Evolutionary conservation across 1,140 invertebrate species (phyloP).

Genomic region (Nebria ingens): DNA sequence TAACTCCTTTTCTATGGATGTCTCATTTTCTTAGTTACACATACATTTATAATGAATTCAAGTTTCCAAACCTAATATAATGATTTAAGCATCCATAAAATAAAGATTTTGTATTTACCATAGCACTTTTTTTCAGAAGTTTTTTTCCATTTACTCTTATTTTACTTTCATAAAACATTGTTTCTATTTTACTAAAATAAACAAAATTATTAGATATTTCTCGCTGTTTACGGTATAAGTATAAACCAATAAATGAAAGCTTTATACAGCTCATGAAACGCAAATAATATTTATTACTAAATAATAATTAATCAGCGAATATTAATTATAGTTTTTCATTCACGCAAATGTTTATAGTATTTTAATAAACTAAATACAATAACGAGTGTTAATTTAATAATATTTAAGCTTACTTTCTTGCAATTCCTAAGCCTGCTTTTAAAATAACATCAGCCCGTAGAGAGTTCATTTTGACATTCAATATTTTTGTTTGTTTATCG

Average conservation of each 20-base stretch:
- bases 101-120: conserved; percentile 29
- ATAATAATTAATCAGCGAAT: too few relatives aligned
- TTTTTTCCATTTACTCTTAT: conserved; percentile 56
- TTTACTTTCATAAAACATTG: conserved; percentile 53
- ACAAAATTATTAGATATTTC: too few relatives aligned
- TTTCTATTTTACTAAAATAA: conserved; percentile 52
- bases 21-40: too few relatives aligned
- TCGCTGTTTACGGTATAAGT: too few relatives aligned
- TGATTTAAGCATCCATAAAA: too few relatives aligned
- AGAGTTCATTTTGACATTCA: conserved; percentile 47
- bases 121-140: conserved; percentile 49
- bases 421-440: conserved; percentile 52
- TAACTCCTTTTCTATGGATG: too few relatives aligned
- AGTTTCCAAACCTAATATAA: too few relatives aligned
- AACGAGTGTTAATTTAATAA: conserved; percentile 29
- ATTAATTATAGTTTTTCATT: conserved; percentile 14
- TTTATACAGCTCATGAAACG: too few relatives aligned
- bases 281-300: too few relatives aligned
- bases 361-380: conserved; percentile 2
- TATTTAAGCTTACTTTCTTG: conserved; percentile 40
- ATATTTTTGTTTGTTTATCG: conserved; percentile 42
- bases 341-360: conserved; percentile 3
- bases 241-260: too few relatives aligned
- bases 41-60: too few relatives aligned
- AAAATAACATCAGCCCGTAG: conserved; percentile 52